A percentile compares a stretch with the other conserved stretches of the same genome.
Conservation (phyloP, 1,140 invertebrate genomes). For the Seison nebaliae region DNA sequence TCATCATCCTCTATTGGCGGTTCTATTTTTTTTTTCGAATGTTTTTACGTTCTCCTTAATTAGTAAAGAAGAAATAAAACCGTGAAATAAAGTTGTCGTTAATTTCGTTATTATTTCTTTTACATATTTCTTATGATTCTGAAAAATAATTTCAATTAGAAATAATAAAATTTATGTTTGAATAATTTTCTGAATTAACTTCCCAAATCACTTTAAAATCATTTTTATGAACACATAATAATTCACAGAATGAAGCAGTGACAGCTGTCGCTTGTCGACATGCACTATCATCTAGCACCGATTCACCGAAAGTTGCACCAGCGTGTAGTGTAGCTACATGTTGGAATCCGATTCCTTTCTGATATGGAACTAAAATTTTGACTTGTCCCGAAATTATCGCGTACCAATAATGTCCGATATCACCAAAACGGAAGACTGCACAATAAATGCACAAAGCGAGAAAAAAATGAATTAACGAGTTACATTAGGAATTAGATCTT, state of each 20-base stretch:
- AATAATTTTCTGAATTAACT: constrained; percentile 30
- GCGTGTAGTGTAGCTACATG: constrained; percentile 41
- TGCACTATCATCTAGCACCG: constrained; percentile 41
- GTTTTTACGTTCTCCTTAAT: no score
- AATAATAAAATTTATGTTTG: not conserved
- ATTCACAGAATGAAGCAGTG: constrained; percentile 43
- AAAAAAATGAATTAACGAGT: constrained; percentile 37
- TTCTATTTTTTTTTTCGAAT: no score
- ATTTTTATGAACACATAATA: constrained; percentile 43
- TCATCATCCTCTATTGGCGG: no score
- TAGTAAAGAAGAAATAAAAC: no score
- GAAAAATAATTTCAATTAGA: constrained; percentile 13
- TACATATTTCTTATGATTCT: constrained; percentile 24
- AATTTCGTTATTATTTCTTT: constrained; percentile 23
- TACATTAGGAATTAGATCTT: constrained; percentile 47
- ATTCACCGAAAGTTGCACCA: constrained; percentile 49
- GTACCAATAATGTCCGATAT: constrained; percentile 48
- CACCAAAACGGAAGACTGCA: constrained; percentile 47
- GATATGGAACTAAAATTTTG: constrained; percentile 35
- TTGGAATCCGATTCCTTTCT: constrained; percentile 33
- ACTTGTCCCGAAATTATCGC: constrained; percentile 42
- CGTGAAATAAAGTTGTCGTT: no score
- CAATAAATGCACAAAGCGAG: constrained; percentile 16
- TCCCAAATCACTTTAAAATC: constrained; percentile 49
- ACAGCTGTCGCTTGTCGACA: constrained; percentile 44